Conservation (phyloP, 2,797 vertebrate species). For the Gorsachius magnificus region DNA sequence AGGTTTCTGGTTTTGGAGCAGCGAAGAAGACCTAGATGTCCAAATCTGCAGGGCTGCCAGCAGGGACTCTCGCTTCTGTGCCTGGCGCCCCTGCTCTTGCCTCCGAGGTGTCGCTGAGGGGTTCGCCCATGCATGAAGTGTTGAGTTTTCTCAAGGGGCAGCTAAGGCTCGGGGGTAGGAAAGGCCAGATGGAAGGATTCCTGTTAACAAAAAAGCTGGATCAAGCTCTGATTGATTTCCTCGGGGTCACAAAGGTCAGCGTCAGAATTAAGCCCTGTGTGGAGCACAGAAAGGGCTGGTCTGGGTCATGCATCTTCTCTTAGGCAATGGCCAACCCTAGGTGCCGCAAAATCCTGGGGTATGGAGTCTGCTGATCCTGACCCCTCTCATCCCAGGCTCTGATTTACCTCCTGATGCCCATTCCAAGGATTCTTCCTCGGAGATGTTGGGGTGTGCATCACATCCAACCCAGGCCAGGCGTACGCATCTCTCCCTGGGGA, state of each 20-base stretch:
- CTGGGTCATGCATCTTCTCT: background rate
- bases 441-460: background rate
- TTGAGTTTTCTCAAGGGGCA: background rate
- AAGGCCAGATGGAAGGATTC: background rate
- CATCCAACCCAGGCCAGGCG: fast-evolving
- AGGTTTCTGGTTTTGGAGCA: background rate
- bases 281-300: background rate
- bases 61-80: background rate
- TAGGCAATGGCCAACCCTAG: background rate
- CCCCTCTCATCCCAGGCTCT: background rate
- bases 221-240: background rate
- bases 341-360: background rate
- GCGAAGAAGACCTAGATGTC: background rate
- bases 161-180: background rate
- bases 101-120: fast-evolving
- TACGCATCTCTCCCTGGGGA: fast-evolving
- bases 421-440: background rate
- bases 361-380: fast-evolving
- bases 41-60: fast-evolving
- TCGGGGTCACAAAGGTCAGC: background rate
- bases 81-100: background rate
- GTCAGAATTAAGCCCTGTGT: background rate
- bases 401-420: background rate
- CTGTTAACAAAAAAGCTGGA: background rate
- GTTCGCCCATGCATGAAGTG: fast-evolving